Evolutionary conservation across 1,140 invertebrate species (phyloP).

Genomic region (Ceratosolen solmsi): DNA sequence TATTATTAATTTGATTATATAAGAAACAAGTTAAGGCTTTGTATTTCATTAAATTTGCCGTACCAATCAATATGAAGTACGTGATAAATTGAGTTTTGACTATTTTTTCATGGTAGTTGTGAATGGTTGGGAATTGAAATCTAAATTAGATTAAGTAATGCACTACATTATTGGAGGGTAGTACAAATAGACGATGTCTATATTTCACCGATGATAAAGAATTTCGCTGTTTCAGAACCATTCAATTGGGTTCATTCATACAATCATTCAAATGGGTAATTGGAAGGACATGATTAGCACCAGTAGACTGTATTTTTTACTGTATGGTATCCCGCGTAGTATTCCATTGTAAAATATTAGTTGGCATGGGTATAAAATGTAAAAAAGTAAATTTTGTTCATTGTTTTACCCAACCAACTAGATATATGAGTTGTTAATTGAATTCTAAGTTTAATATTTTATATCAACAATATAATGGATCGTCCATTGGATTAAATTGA

Average conservation of each 20-base stretch:
- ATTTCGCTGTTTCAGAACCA: background rate
- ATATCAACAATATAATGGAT: no score
- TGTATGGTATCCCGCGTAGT: background rate
- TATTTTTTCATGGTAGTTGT: background rate
- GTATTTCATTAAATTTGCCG: background rate
- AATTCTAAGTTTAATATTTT: no score
- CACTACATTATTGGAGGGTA: background rate
- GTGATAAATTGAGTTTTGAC: background rate
- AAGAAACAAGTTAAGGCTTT: slow-evolving; percentile 7
- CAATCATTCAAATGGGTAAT: background rate
- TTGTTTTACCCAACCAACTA: no score
- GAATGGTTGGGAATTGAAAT: no score
- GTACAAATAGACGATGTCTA: background rate
- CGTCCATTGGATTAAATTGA: no score
- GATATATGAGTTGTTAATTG: no score
- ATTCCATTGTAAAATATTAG: background rate
- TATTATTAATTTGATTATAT: no score
- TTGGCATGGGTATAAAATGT: no score
- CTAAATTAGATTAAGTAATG: background rate
- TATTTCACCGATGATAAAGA: background rate
- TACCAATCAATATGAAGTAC: background rate
- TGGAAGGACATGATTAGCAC: background rate
- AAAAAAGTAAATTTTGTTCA: no score
- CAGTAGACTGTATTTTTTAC: background rate
- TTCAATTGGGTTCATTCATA: background rate